Base-by-base conservation (phyloP, 2,797 vertebrate genomes). In the Brotula barbata region DNA sequence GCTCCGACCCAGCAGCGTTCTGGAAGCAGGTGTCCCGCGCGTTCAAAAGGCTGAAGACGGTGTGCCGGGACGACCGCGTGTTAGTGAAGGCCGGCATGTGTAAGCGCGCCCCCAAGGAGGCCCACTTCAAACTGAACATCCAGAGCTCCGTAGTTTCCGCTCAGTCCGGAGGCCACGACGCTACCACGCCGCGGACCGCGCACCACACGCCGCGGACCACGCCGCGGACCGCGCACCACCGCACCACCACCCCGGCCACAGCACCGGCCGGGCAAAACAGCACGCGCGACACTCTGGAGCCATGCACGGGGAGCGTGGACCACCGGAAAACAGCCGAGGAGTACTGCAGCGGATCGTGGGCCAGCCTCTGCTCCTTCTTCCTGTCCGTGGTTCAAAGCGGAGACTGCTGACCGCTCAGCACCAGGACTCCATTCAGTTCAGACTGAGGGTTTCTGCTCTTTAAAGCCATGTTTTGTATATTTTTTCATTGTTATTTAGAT, bases 11-110 rank as follows among this genome's bases (percentile, higher is more conserved):
- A 11, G 83, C 74, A 14, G 42, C 31, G 58, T 97, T 92, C 71
- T 97, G 95, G 95, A 95, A 91, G 42, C 94, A 97, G 75, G 83
- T 96, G 44, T 61, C 74, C 1, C 85, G 92, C 19, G 85, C 83
- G 0, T 64, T 98, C 3, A 93, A 83, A 47, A 91, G 76, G 34
- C 85, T 93, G 52, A n/a, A n/a, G 88, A 92, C 19, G 83, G 70
- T 94, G 61, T 98, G 96, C 60, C 21, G 6, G 6, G 89, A 95
- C 7, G 37, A 78, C 0, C 82, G 83, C 66, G 81, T 75, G 2
- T n/a, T 90, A 28, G 68, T 97, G 11, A 93, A 82, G 76, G 81
- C 92, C 13, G 88, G 75, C 21, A 59, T 92, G 55, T 98, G 96
- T 33, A 93, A 85, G 69, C 89, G 87, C 75, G 92, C 91, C 4